These are phyloP conservation scores for Glandiceps talaboti DNA, from an alignment of 53 echinoderm and acorn worm genomes.

Conservation along the genomic window DNA sequence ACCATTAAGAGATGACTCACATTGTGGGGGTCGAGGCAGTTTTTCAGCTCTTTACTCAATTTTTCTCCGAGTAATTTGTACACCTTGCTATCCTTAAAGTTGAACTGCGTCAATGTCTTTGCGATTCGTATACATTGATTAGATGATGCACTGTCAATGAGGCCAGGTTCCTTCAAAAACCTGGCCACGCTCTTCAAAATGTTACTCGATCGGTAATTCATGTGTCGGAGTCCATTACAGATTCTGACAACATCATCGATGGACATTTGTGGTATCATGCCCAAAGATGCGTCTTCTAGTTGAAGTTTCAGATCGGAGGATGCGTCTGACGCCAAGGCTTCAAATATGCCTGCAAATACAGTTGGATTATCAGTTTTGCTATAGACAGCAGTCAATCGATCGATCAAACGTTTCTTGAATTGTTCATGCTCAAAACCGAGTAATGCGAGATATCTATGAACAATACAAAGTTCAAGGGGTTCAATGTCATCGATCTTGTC, in stretches of 20 bases:
- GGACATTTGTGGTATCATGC: neutral
- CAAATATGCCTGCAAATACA: slow-evolving; percentile 30
- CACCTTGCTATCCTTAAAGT: slow-evolving; percentile 14
- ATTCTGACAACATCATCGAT: slow-evolving; percentile 4
- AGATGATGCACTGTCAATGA: neutral
- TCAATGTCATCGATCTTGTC: slow-evolving; percentile 26
- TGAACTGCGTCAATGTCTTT: neutral
- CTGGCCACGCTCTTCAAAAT: slow-evolving; percentile 7
- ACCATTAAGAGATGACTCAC: slow-evolving; percentile 19
- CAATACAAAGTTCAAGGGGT: slow-evolving; percentile 34
- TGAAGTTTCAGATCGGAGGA: slow-evolving; percentile 43
- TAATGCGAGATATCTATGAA: slow-evolving; percentile 10
- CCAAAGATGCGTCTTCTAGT: slow-evolving; percentile 25
- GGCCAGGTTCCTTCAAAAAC: slow-evolving; percentile 9
- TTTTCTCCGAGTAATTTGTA: slow-evolving; percentile 1
- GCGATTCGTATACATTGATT: no score
- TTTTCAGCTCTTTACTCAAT: neutral
- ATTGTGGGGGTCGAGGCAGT: neutral
- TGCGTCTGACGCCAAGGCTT: slow-evolving; percentile 37
- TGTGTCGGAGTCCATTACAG: slow-evolving; percentile 12
- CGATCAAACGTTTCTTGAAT: slow-evolving; percentile 5
- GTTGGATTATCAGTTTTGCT: slow-evolving; percentile 23
- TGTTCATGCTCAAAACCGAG: slow-evolving; percentile 27
- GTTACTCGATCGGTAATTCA: slow-evolving; percentile 17
- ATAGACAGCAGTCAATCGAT: slow-evolving; percentile 16